Percentiles rank a stretch among this genome's conserved stretches.
Evolutionary conservation across 35 echinoderm and acorn worm genomes (phyloP).

Genomic region (Apostichopus californicus): DNA sequence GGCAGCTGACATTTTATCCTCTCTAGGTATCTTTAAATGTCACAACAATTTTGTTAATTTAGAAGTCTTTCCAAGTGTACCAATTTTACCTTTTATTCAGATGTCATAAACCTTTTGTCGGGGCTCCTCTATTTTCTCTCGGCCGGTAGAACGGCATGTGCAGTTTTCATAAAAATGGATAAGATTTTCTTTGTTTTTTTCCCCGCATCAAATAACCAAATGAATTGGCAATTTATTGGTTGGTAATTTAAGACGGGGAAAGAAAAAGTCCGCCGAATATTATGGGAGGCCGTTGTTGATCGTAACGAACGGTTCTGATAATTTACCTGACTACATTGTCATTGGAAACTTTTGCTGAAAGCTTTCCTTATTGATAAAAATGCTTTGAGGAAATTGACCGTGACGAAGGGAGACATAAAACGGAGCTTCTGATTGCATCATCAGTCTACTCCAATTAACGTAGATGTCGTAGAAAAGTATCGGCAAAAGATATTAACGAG

Average conservation of each 20-base stretch:
- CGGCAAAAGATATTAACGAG: no score
- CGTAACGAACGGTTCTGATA: not conserved
- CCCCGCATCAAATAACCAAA: not conserved
- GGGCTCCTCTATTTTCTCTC: not conserved
- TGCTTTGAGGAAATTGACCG: not conserved
- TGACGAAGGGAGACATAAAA: not conserved
- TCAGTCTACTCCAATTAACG: no score
- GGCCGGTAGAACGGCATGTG: no score
- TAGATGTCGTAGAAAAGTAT: no score
- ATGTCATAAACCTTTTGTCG: not conserved
- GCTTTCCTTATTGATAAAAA: not conserved
- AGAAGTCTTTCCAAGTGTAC: constrained; percentile 12
- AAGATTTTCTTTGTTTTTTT: not conserved
- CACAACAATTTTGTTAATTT: constrained; percentile 22
- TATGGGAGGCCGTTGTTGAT: not conserved
- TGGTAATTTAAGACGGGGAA: not conserved
- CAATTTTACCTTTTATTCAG: constrained; percentile 10
- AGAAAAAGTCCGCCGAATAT: not conserved
- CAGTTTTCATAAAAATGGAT: not conserved
- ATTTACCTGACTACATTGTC: not conserved
- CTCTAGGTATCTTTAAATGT: not conserved
- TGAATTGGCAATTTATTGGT: constrained; percentile 23
- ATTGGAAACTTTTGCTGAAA: not conserved
- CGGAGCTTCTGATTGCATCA: not conserved
- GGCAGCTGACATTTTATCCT: constrained; percentile 34